Evolutionary conservation across 2,888 invertebrate species (phyloP).

Genomic region (Xestia ashworthii): DNA sequence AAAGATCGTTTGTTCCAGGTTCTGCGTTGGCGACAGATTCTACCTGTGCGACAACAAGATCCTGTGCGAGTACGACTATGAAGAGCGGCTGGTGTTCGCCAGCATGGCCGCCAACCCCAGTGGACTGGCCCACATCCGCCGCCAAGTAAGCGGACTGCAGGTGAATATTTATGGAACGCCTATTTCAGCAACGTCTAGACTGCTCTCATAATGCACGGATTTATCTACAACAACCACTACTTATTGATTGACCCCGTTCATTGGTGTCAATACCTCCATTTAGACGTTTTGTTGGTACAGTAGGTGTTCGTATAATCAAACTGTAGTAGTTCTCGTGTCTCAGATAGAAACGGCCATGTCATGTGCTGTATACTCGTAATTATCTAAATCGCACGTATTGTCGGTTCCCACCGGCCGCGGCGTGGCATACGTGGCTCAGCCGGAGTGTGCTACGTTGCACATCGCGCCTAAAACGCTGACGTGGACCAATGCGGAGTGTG

Average conservation of each 20-base stretch:
- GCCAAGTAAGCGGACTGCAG: conserved; percentile 94
- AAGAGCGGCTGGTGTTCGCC: conserved; percentile 97
- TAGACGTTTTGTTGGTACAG: conserved; percentile 28
- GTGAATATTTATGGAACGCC: conserved; percentile 73
- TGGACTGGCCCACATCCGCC: conserved; percentile 96
- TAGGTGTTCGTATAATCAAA: conserved; percentile 17
- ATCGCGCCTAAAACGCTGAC: conserved; percentile 66
- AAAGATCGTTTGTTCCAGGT: conserved; percentile 90
- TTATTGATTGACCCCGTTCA: conserved; percentile 76
- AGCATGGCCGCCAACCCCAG: conserved; percentile 97
- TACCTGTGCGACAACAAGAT: conserved; percentile 98
- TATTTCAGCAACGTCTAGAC: conserved; percentile 69
- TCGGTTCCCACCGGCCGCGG: conserved; percentile 47
- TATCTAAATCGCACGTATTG: conserved; percentile 37
- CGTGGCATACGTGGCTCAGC: conserved; percentile 53
- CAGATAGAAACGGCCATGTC: conserved; percentile 24
- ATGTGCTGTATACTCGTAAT: conserved; percentile 52
- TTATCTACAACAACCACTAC: conserved; percentile 44
- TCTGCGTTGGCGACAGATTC: conserved; percentile 98
- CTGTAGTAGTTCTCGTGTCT: conserved; percentile 25
- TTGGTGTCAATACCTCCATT: conserved; percentile 56
- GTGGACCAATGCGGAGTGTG: conserved; percentile 74
- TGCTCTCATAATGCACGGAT: conserved; percentile 52
- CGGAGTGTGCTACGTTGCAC: conserved; percentile 48
- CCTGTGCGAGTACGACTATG: conserved; percentile 98